Percentiles rank a stretch among this genome's conserved stretches.
Evolutionary conservation across 2,888 invertebrate genomes (phyloP).

Genomic region (Crepidodera aurea): DNA sequence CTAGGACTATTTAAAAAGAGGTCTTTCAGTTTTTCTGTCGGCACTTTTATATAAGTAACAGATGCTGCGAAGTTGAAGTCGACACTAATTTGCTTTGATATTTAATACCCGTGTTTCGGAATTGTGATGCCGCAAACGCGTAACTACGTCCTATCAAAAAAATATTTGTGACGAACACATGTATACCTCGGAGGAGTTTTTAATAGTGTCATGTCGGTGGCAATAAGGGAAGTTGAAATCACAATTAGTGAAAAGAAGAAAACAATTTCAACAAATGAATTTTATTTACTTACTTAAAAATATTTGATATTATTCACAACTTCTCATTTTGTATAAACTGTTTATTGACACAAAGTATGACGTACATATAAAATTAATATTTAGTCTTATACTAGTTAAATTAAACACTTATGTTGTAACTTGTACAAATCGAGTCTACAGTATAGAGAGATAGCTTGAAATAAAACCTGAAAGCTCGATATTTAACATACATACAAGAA

Average conservation of each 20-base stretch:
- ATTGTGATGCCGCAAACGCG: slow-evolving; percentile 33
- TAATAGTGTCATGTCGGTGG: slow-evolving; percentile 16
- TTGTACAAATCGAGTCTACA: too few relatives aligned
- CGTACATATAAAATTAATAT: too few relatives aligned
- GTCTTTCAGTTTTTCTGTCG: slow-evolving; percentile 31
- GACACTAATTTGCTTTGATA: slow-evolving; percentile 49
- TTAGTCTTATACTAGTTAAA: too few relatives aligned
- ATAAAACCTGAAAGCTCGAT: too few relatives aligned
- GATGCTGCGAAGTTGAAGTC: slow-evolving; percentile 38
- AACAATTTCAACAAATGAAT: too few relatives aligned
- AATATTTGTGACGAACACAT: slow-evolving; percentile 35
- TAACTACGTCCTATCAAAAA: slow-evolving; percentile 46
- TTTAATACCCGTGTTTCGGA: slow-evolving; percentile 40
- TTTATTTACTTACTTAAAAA: too few relatives aligned
- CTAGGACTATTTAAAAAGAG: slow-evolving; percentile 31
- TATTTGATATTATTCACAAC: too few relatives aligned
- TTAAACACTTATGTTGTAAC: too few relatives aligned
- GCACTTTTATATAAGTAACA: slow-evolving; percentile 40
- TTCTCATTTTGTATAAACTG: too few relatives aligned
- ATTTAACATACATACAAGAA: too few relatives aligned
- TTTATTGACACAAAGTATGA: too few relatives aligned
- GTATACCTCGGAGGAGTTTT: slow-evolving; percentile 19
- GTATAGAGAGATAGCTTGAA: too few relatives aligned
- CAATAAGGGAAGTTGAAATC: slow-evolving; percentile 19
- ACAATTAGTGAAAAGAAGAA: neutral